Base-by-base conservation (phyloP, 2,888 invertebrate genomes). In the Tipula unca region DNA sequence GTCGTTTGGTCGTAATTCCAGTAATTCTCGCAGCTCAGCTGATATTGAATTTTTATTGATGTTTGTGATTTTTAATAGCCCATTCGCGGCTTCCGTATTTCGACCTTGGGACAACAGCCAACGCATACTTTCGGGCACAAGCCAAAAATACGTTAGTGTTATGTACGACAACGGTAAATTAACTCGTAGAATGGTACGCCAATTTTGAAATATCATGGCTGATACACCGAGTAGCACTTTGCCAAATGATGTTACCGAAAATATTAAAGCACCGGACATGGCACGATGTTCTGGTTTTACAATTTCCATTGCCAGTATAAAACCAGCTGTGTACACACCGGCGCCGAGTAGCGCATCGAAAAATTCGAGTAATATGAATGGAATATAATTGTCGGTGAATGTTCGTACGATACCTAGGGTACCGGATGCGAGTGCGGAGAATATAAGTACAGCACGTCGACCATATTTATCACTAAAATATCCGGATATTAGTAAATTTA, bases 231-330 rank as follows among this genome's bases (percentile, higher is more conserved):
- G 90, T 4, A 93, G 88, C 0, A 94, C 92, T 88, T 94, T 93
- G 1, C 95, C 95, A 54, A 93, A 88, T 0, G 95, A 93, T 87
- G 94, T 93, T 86, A 94, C 94, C 25, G 94, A 92, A 87, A 94
- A 93, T 29, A 94, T 92, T 86, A 95, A 91, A 84, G 94, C 91
- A 85, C 95, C 94, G 1, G 93, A 94, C 85, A 95, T 89, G 35
- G 95, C 94, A 84, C 95, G 91, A 86, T 93, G 93, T 86, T 93
- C 92, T 20, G 94, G 94, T 2, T 94, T 94, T 69, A 95, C 93
- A 90, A 95, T 92, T 89, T 96, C 95, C 87, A 95, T 89, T 94
- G 94, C 94, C 88, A 95, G 90, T 88, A 95, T 93, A 89, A 94
- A 95, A 86, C 93, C 93, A 6, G 94, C 93, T 17, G 93, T 93